Evolutionary conservation across 2,113 vertebrate species (phyloP).

Genomic region (Toxotes chatareus): DNA sequence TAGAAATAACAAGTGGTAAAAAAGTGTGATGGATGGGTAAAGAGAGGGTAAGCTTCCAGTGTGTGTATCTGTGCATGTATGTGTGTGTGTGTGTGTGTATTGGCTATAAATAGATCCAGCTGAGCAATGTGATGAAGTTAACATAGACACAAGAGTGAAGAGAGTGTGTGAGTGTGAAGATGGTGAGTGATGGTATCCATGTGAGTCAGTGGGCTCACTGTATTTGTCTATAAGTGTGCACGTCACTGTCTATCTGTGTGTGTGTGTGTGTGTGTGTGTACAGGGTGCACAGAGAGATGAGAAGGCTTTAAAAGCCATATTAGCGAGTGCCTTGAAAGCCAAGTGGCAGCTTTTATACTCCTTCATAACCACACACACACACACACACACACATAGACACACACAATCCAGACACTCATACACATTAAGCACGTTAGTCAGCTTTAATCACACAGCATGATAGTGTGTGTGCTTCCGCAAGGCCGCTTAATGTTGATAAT

Average conservation of each 20-base stretch:
- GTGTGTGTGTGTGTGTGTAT: constrained; percentile 14
- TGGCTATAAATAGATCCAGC: constrained; percentile 42
- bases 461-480: constrained; percentile 45
- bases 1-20: constrained; percentile 23
- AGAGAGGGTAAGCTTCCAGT: constrained; percentile 34
- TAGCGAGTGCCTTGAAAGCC: constrained; percentile 73
- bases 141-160: constrained; percentile 8
- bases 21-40: constrained; percentile 30
- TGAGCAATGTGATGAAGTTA: constrained; percentile 45
- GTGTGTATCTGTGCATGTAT: background rate
- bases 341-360: constrained; percentile 71
- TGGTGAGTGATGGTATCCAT: constrained; percentile 24
- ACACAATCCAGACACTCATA: constrained; percentile 35
- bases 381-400: constrained; percentile 24
- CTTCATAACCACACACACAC: constrained; percentile 27
- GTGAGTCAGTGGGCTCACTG: constrained; percentile 24
- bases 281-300: constrained; percentile 35
- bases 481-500: constrained; percentile 76
- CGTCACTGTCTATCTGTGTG: constrained; percentile 3
- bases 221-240: constrained; percentile 7
- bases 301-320: constrained; percentile 72
- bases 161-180: constrained; percentile 22
- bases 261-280: constrained; percentile 10
- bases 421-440: constrained; percentile 55
- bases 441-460: constrained; percentile 70